A percentile compares a stretch with the other conserved stretches of the same genome.
These are phyloP conservation scores for Micoletzkya japonica DNA, from an alignment of 2,888 invertebrate species.

Conservation along the genomic window DNA sequence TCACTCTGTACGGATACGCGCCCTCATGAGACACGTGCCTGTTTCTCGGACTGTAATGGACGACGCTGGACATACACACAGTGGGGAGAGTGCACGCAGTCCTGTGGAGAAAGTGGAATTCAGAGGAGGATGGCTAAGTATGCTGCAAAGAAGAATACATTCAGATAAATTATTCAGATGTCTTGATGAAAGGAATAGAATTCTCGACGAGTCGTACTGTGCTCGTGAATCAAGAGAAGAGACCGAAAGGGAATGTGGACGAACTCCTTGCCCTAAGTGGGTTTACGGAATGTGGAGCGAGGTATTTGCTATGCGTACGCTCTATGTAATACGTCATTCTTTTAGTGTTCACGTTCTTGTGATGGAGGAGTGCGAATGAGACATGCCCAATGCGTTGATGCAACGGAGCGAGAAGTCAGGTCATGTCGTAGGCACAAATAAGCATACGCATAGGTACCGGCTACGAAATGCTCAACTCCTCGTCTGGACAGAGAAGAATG, in stretches of 20 bases:
- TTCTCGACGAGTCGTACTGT: constrained; percentile 45
- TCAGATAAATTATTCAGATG: constrained; percentile 42
- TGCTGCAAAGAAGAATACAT: neutral
- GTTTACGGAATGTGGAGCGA: constrained; percentile 59
- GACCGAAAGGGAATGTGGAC: constrained; percentile 50
- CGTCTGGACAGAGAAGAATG: constrained; percentile 49
- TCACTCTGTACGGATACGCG: neutral
- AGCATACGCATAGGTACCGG: constrained; percentile 2
- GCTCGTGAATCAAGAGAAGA: constrained; percentile 42
- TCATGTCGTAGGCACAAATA: neutral
- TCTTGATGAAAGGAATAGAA: constrained; percentile 54
- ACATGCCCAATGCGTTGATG: constrained; percentile 65
- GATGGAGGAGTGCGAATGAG: constrained; percentile 66
- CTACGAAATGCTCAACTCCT: constrained; percentile 18
- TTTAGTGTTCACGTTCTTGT: constrained; percentile 66
- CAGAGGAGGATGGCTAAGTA: constrained; percentile 61
- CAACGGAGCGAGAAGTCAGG: constrained; percentile 59
- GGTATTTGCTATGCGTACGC: constrained; percentile 27
- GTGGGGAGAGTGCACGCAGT: constrained; percentile 66
- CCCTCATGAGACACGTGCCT: constrained; percentile 50
- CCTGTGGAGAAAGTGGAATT: constrained; percentile 65
- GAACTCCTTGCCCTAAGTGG: constrained; percentile 61
- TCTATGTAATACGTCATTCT: constrained; percentile 16
- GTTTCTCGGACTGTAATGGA: constrained; percentile 65
- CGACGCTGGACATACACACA: constrained; percentile 66